Evolutionary conservation across 2,113 vertebrate species (phyloP).

Genomic region (Plecotus auritus): DNA sequence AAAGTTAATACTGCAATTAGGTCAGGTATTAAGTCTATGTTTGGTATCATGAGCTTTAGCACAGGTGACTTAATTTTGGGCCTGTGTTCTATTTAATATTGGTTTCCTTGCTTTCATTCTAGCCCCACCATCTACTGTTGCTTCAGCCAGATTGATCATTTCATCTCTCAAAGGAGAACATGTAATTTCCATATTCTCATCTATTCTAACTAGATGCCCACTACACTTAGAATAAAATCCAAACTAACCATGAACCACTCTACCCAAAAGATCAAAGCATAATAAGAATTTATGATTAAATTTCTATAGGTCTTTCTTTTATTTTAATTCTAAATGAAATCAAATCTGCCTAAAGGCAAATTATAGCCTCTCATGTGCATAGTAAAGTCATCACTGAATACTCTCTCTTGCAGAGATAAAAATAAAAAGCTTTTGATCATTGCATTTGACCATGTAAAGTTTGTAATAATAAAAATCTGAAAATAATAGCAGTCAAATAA

Average conservation of each 20-base stretch:
- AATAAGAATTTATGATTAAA: neutral
- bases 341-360: neutral
- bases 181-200: neutral
- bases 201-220: neutral
- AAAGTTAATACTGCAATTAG: neutral
- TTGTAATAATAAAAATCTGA: neutral
- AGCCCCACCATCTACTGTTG: neutral
- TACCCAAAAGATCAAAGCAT: neutral
- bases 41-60: neutral
- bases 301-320: neutral
- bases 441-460: neutral
- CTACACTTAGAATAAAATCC: neutral
- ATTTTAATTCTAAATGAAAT: neutral
- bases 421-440: neutral
- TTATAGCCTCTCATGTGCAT: neutral
- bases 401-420: neutral
- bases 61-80: neutral
- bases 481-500: neutral
- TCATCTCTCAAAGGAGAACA: neutral
- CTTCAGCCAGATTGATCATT: neutral
- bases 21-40: neutral
- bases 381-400: neutral
- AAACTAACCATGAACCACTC: neutral
- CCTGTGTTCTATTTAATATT: neutral
- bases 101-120: neutral